These are phyloP conservation scores for Chrysomela aeneicollis DNA, from an alignment of 2,888 invertebrate genomes.

Conservation along the genomic window DNA sequence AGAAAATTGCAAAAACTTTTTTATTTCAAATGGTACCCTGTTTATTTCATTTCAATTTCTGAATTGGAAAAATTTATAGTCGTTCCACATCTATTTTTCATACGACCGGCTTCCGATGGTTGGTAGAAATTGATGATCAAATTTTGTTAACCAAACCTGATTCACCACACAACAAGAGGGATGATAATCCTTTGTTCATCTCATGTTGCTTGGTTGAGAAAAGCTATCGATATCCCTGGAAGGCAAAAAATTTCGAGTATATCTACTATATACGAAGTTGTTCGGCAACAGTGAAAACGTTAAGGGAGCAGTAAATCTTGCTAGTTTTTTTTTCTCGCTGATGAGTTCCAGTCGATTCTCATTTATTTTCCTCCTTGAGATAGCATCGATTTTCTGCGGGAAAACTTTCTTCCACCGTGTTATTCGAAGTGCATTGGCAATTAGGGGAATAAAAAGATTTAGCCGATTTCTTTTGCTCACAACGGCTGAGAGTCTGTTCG, in stretches of 20 bases:
- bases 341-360: not conserved
- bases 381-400: not conserved
- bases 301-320: slow-evolving; percentile 2
- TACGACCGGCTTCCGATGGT: no score
- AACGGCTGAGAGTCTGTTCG: not conserved
- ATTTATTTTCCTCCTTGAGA: not conserved
- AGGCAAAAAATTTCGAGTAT: not conserved
- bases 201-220: not conserved
- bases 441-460: not conserved
- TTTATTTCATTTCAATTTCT: no score
- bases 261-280: not conserved
- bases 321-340: not conserved
- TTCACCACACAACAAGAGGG: no score
- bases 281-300: not conserved
- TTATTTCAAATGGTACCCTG: no score
- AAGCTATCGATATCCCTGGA: not conserved
- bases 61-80: no score
- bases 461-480: not conserved
- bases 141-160: no score
- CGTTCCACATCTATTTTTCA: no score
- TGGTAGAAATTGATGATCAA: no score
- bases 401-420: not conserved
- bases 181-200: no score
- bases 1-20: no score
- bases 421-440: not conserved